Percentiles rank a stretch among this genome's conserved stretches.
Conservation (phyloP, 2,797 vertebrate genomes). For the Loriculus beryllinus region DNA sequence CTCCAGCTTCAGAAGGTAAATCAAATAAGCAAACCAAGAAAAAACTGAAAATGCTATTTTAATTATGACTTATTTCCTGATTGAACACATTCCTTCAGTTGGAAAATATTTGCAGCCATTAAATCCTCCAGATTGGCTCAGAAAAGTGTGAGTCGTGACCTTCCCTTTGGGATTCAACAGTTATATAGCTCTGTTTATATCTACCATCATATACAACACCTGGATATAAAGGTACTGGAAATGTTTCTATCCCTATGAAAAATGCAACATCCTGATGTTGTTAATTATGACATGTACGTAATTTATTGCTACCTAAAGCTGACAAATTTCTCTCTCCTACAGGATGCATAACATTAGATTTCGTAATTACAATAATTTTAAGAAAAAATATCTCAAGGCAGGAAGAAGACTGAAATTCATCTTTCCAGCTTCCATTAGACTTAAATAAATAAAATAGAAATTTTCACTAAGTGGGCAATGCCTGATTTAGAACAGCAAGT, state of each 20-base stretch:
- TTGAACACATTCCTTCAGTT: neutral
- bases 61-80: neutral
- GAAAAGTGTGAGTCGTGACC: neutral
- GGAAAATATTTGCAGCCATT: slow-evolving; percentile 1
- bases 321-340: neutral
- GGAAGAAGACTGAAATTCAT: neutral
- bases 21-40: neutral
- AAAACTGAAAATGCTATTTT: neutral
- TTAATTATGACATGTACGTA: slow-evolving; percentile 21
- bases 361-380: neutral
- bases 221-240: neutral
- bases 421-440: neutral
- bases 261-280: neutral
- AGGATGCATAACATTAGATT: neutral
- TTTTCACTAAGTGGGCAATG: neutral
- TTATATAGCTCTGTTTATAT: neutral
- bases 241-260: slow-evolving; percentile 2
- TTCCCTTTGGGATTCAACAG: neutral
- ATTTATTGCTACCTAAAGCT: neutral
- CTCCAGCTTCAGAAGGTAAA: neutral
- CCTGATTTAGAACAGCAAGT: neutral
- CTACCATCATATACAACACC: neutral
- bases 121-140: neutral
- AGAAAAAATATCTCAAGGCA: neutral
- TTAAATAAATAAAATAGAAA: neutral